Evolutionary conservation across 2,888 invertebrate species (phyloP).

Genomic region (Teleogryllus oceanicus): DNA sequence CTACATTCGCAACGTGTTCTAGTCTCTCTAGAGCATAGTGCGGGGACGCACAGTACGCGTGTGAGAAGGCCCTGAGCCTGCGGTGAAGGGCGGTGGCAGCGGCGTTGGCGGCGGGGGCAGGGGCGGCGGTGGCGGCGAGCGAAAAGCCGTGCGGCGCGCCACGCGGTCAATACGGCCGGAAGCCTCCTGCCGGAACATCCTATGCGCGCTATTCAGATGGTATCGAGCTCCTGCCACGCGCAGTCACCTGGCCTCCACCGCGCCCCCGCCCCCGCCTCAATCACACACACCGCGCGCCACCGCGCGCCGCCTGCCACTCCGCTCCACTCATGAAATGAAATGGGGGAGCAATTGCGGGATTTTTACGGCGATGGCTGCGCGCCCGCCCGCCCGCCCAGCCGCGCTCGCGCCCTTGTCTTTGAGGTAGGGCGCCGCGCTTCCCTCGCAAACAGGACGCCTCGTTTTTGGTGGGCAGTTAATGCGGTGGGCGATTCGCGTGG

Average conservation of each 20-base stretch:
- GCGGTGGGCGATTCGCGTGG: no score
- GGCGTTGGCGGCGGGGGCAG: no score
- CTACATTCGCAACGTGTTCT: no score
- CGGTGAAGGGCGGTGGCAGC: no score
- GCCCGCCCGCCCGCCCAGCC: no score
- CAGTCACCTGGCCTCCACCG: background rate
- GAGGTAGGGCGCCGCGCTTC: background rate
- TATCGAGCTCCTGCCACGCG: slow-evolving; percentile 18
- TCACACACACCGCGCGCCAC: background rate
- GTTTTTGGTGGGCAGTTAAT: no score
- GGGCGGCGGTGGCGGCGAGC: background rate
- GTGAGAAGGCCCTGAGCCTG: no score
- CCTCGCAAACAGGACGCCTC: no score
- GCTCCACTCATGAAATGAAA: background rate
- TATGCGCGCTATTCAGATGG: slow-evolving; percentile 8
- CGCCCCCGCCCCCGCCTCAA: background rate
- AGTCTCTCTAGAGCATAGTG: no score
- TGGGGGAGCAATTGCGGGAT: slow-evolving; percentile 18
- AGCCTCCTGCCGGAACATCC: background rate
- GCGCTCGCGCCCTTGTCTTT: background rate
- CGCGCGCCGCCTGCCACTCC: background rate
- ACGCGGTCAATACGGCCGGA: background rate
- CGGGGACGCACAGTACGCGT: no score
- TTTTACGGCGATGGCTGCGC: background rate
- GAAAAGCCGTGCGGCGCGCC: background rate